These are phyloP conservation scores for Felis catus DNA, from an alignment of 2,113 vertebrate species.

Conservation along the genomic window F.catus_Fca126_mat1.0 CM031423.1:48831001-48831500, in stretches of 20 bases:
- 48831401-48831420: slow-evolving; percentile 42
- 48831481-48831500: background rate
- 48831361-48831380: slow-evolving; percentile 47
- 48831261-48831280: too few species aligned
- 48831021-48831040: background rate
- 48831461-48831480: background rate
- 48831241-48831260: too few species aligned
- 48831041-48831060: background rate
- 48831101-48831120: background rate
- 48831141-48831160: too few species aligned
- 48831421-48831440: slow-evolving; percentile 28
- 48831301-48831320: too few species aligned
- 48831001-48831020: background rate
- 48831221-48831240: too few species aligned
- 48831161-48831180: too few species aligned
- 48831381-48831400: slow-evolving; percentile 21
- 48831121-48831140: too few species aligned
- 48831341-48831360: background rate
- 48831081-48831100: background rate
- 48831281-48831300: too few species aligned
- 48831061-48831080: slow-evolving; percentile 18
- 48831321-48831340: too few species aligned
- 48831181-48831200: too few species aligned
- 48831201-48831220: too few species aligned
- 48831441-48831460: background rate